Percentiles rank a stretch among this genome's conserved stretches.
Evolutionary conservation across 2,113 vertebrate genomes (phyloP).

Genomic region (Gallinago undulata): DNA sequence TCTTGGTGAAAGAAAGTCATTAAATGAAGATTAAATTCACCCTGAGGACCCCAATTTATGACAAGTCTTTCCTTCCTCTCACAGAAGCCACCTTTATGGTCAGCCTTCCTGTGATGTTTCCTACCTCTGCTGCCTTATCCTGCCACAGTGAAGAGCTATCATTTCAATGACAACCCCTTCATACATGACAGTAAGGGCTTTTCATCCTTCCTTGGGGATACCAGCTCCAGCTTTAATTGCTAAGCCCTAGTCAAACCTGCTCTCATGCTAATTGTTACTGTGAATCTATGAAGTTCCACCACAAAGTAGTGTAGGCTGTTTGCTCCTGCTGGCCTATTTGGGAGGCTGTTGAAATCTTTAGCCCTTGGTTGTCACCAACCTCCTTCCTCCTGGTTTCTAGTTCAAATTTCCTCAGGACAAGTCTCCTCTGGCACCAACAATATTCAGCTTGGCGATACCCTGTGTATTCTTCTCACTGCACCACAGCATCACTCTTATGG

Average conservation of each 20-base stretch:
- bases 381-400: background rate
- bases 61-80: background rate
- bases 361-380: background rate
- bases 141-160: background rate
- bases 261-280: background rate
- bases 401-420: background rate
- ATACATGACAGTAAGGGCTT: background rate
- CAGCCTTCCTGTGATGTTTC: background rate
- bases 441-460: background rate
- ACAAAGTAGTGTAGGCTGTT: background rate
- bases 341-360: background rate
- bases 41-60: background rate
- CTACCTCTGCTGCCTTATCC: background rate
- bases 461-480: fast-evolving
- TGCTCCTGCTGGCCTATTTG: background rate
- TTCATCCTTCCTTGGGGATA: background rate
- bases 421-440: background rate
- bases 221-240: background rate
- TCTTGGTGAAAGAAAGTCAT: background rate
- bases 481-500: background rate
- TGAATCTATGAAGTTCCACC: background rate
- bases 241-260: background rate
- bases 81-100: background rate
- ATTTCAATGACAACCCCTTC: background rate
- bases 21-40: background rate